Evolutionary conservation across 2,113 vertebrate genomes (phyloP), one percentile per base, ranked within the genome.

Genomic region (Takifugu bimaculatus): DNA sequence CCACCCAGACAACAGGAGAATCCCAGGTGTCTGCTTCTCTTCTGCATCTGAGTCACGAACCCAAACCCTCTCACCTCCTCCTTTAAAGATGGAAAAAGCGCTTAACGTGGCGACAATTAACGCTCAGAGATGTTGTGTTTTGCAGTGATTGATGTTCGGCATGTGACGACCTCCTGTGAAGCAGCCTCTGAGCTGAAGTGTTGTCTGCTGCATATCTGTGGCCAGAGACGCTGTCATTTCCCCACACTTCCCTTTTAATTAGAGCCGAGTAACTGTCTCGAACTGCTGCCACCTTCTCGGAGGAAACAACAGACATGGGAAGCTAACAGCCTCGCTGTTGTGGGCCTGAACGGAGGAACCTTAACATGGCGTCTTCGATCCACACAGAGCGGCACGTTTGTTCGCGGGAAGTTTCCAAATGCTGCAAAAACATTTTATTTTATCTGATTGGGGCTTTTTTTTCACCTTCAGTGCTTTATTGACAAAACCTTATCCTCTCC

Each of bases 11-110:
- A 68, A 85, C 79, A 57, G 58, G 69, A 64, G 65, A 80, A 68
- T 85, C 85, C 88, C 88, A 89, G 89, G 88, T 91, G 88, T 73
- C 60, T 56, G 60, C 77, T 86, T 89, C 87, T 81, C 87, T 85
- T 83, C 88, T 65, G 52, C 68, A 55, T 66, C 39, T 63, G 50
- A 47, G 48, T 58, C n/a, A 20, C 2, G 20, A 50, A 20, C n/a
- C 48, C 48, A 39, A 35, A 15, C 15, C 4, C 10, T 20, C 2
- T 0, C 13, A 4, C 2, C 3, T 10, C 2, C 51, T 45, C 57
- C 27, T 20, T 42, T 39, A 10, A 10, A 39, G 35, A 39, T 43
- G 13, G 2, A 42, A 50, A 29, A 35, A 3, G 4, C 3, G 27
- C 6, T 53, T 48, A 4, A 20, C 28, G 7, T 13, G n/a, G 5